A percentile compares a stretch with the other conserved stretches of the same genome.
Evolutionary conservation across 2,797 vertebrate species (phyloP).

Genomic region (Chelon labrosus): DNA sequence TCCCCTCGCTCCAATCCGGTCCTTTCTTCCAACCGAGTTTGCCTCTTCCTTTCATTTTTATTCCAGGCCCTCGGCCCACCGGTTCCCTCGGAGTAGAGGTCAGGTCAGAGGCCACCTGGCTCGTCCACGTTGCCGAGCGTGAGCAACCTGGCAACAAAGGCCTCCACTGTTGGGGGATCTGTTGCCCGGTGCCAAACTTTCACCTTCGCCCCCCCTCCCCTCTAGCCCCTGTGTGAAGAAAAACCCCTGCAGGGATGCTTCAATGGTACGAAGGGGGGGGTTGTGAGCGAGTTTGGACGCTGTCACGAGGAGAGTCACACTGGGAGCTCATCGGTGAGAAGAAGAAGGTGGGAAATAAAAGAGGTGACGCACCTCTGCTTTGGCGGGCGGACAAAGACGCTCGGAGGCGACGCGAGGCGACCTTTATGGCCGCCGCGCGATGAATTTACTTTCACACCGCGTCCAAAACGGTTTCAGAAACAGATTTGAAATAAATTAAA

Average conservation of each 20-base stretch:
- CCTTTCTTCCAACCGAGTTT: slow-evolving; percentile 63
- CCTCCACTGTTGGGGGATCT: slow-evolving; percentile 81
- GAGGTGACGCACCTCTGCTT: slow-evolving; percentile 73
- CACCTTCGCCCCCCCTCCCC: slow-evolving; percentile 76
- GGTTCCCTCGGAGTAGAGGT: slow-evolving; percentile 79
- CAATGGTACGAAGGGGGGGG: slow-evolving; percentile 86
- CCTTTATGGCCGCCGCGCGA: slow-evolving; percentile 38
- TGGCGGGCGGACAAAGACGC: slow-evolving; percentile 62
- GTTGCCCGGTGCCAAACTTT: slow-evolving; percentile 77
- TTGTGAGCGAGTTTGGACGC: slow-evolving; percentile 89
- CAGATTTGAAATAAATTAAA: slow-evolving; percentile 57
- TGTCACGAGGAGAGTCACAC: slow-evolving; percentile 86
- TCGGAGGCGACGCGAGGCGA: slow-evolving; percentile 48
- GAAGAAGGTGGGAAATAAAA: slow-evolving; percentile 81
- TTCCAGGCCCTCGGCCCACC: slow-evolving; percentile 74
- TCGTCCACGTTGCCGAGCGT: slow-evolving; percentile 88
- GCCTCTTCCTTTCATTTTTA: slow-evolving; percentile 52
- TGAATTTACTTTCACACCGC: slow-evolving; percentile 38
- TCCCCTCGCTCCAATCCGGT: slow-evolving; percentile 77
- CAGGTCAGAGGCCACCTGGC: slow-evolving; percentile 91
- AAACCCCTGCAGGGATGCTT: slow-evolving; percentile 88
- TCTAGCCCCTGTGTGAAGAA: slow-evolving; percentile 66
- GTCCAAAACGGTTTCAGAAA: slow-evolving; percentile 46
- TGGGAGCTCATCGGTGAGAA: slow-evolving; percentile 82
- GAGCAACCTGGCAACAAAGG: slow-evolving; percentile 89